Percentiles rank a stretch among this genome's conserved stretches.
These are phyloP conservation scores for Camponotus vicinus DNA, from an alignment of 1,140 invertebrate species.

Conservation along the genomic window DNA sequence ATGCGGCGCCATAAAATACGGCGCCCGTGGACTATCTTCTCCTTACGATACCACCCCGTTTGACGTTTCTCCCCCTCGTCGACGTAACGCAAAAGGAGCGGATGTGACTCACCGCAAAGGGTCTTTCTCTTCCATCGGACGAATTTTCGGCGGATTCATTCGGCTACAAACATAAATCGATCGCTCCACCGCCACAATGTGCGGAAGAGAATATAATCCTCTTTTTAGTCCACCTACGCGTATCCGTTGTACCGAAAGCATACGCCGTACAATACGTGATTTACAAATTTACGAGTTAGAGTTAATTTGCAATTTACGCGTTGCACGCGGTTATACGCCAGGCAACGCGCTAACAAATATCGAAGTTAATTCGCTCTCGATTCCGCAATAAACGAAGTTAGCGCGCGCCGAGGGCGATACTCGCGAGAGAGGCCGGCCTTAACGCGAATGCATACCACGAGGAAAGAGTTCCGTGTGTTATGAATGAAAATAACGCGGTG, in stretches of 20 bases:
- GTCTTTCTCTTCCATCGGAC: not conserved
- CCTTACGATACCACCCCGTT: constrained; percentile 57
- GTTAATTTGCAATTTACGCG: constrained; percentile 60
- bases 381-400: constrained; percentile 56
- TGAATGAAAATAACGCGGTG: constrained; percentile 65
- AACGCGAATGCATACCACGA: constrained; percentile 56
- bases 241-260: constrained; percentile 9
- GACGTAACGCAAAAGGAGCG: constrained; percentile 64
- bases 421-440: constrained; percentile 64
- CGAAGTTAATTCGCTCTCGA: constrained; percentile 55
- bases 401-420: constrained; percentile 55
- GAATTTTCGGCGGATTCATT: constrained; percentile 66
- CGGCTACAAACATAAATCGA: constrained; percentile 56
- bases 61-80: constrained; percentile 52
- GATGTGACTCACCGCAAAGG: constrained; percentile 69
- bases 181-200: constrained; percentile 38
- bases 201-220: constrained; percentile 4
- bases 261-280: constrained; percentile 34
- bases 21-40: constrained; percentile 66
- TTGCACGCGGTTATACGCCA: constrained; percentile 24
- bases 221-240: constrained; percentile 4
- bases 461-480: constrained; percentile 65
- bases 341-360: constrained; percentile 52
- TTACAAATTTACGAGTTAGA: constrained; percentile 55
- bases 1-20: constrained; percentile 68